A percentile compares a stretch with the other conserved stretches of the same genome.
Conservation (phyloP, 2,888 invertebrate genomes). For the Ischnura elegans region DNA sequence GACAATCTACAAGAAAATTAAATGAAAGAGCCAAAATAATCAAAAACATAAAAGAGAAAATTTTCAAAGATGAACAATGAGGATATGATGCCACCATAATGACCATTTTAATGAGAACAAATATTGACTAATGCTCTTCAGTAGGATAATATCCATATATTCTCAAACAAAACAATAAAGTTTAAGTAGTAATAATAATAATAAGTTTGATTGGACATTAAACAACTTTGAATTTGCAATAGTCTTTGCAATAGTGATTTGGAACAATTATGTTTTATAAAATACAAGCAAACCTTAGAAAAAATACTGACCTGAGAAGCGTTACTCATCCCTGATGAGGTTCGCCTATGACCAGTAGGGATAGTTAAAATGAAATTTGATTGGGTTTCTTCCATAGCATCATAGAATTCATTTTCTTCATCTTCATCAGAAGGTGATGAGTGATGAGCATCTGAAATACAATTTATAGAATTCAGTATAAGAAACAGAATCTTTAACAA, state of each 20-base stretch:
- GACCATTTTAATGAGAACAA: too few species aligned
- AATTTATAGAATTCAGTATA: not conserved
- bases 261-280: not conserved
- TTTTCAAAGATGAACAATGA: too few species aligned
- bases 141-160: too few species aligned
- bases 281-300: not conserved
- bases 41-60: too few species aligned
- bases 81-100: too few species aligned
- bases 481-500: not conserved
- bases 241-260: not conserved
- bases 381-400: constrained; percentile 79
- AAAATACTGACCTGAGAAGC: constrained; percentile 74
- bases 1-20: too few species aligned
- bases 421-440: constrained; percentile 81
- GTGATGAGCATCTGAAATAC: constrained; percentile 72
- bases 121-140: too few species aligned
- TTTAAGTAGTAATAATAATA: not conserved
- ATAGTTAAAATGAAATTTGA: constrained; percentile 76
- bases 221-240: not conserved
- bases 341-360: constrained; percentile 75
- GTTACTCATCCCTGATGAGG: constrained; percentile 74
- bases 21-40: too few species aligned
- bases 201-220: not conserved
- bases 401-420: constrained; percentile 82
- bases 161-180: too few species aligned